Conservation (phyloP, 1,140 invertebrate species). For the Lasaia peninsularis region DNA sequence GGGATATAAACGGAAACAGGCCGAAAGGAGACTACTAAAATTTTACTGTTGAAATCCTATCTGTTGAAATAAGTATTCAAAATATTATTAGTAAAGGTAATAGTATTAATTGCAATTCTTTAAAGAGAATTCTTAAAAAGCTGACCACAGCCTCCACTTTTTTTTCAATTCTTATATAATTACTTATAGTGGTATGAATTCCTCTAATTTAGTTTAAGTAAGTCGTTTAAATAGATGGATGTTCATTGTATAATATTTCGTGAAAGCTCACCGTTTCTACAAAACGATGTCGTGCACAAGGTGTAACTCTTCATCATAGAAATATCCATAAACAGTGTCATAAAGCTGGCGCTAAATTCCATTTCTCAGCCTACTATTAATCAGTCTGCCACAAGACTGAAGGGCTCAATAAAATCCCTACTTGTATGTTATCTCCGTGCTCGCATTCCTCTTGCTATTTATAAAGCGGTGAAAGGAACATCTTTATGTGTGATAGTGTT, state of each 20-base stretch:
- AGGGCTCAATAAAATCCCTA: slow-evolving; percentile 53
- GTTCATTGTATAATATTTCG: neutral
- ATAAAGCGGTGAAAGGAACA: slow-evolving; percentile 51
- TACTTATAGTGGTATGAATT: too few species aligned
- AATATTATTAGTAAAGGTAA: too few species aligned
- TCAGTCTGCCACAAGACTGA: slow-evolving; percentile 42
- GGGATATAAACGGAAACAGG: too few species aligned
- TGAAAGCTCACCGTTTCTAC: neutral
- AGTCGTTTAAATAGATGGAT: neutral
- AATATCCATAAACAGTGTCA: slow-evolving; percentile 20
- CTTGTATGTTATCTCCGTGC: slow-evolving; percentile 42
- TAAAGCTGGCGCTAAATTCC: slow-evolving; percentile 27
- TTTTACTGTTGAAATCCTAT: too few species aligned
- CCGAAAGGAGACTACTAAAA: too few species aligned
- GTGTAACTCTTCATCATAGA: slow-evolving; percentile 1
- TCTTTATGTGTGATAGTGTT: slow-evolving; percentile 51
- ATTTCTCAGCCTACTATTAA: slow-evolving; percentile 37
- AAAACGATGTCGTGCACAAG: neutral
- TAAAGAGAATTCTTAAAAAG: too few species aligned
- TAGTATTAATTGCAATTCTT: too few species aligned
- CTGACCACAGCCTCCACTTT: too few species aligned
- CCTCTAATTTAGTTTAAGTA: too few species aligned
- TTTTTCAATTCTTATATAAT: too few species aligned
- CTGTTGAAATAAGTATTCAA: too few species aligned
- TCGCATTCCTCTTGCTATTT: slow-evolving; percentile 58